Base-by-base conservation (phyloP, 2,888 invertebrate genomes). In the Rotaria sp. region DNA sequence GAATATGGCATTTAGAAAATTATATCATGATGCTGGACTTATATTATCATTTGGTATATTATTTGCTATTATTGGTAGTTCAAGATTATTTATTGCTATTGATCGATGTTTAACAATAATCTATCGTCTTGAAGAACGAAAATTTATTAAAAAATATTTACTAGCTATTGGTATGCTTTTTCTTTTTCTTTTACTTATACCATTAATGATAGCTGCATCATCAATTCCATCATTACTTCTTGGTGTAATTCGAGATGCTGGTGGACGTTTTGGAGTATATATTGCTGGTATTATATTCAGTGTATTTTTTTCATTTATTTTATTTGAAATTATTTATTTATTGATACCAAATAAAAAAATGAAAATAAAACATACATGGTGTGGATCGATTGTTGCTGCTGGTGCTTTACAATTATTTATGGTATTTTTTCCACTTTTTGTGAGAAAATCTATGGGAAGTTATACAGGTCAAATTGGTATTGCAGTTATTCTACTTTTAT, bases 61-160 rank as follows among this genome's bases (percentile, higher is more conserved):
- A 80, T 80, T 80, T 45, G 80, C 45, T 7, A 80, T 80, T n/a
- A 11, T 80, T 80, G 80, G 80, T 45, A 80, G 80, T 80, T 45
- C 80, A n/a, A 80, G 80, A 80, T 80, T 80, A 80, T 80, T 80
- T n/a, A 26, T 80, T 45, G 45, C 80, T n/a, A 45, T 80, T 41
- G 80, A 80, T 80, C 18, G 80, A 41, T n/a, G 45, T 80, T 45
- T 80, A 45, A 80, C 80, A 3, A 80, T 80, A 13, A 45, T 80
- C n/a, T 80, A 80, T 80, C 80, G 80, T 26, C 3, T 80, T n/a
- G 80, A 80, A 45, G 80, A 80, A 80, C 80, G 80, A n/a, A 80
- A 45, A n/a, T 45, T 45, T 45, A 1, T 80, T 13, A 26, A 13
- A 41, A 41, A 80, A 45, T 45, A 80, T 80, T 13, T 80, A 2